Evolutionary conservation across 2,113 vertebrate genomes (phyloP), one percentile per base, ranked within the genome.

Genomic region (Bufo gargarizans): DNA sequence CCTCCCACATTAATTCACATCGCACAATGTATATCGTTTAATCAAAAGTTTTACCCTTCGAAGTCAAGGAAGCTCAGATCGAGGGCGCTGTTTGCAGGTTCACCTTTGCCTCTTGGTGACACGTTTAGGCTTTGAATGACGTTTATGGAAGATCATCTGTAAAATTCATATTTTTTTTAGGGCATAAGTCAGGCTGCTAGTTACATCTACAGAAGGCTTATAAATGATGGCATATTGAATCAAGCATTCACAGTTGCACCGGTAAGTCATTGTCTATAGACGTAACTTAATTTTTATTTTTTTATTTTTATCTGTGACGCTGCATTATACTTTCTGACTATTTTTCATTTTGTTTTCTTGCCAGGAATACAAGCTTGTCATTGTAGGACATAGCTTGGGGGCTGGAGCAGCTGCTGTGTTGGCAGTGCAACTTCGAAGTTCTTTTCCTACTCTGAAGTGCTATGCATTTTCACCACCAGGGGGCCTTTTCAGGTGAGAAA

Each of bases 331-430:
- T n/a, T 11, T 63, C 61, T 13, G 16, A 56, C 61, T 5, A 6
- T 45, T 6, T 76, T 17, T 79, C 6, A 55, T 88, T 50, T 88
- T 67, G n/a, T 19, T 83, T 6, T 90, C 4, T 82, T 76, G 89
- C 0, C 19, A 99, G 97, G 98, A 99, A 20, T 99, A 99, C 86
- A 96, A 93, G 71, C 95, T 99, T 19, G 96, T 99, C 17, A 90
- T 99, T 61, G 96, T 97, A 4, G 98, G 98, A n/a, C 98, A 99
- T 94, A 99, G 98, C 90, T 94, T 99, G 91, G 98, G 98, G 0
- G 98, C 95, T 0, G 98, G 98, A 11, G 95, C 97, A 0, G 98
- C 97, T 0, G 93, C 97, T 0, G 77, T 99, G 63, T 84, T 99
- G 82, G 95, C 97, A 0, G 90, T 98, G 82, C 94, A 97, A 85